Evolutionary conservation across 2,888 invertebrate species (phyloP).

Genomic region (Limenitis camilla): DNA sequence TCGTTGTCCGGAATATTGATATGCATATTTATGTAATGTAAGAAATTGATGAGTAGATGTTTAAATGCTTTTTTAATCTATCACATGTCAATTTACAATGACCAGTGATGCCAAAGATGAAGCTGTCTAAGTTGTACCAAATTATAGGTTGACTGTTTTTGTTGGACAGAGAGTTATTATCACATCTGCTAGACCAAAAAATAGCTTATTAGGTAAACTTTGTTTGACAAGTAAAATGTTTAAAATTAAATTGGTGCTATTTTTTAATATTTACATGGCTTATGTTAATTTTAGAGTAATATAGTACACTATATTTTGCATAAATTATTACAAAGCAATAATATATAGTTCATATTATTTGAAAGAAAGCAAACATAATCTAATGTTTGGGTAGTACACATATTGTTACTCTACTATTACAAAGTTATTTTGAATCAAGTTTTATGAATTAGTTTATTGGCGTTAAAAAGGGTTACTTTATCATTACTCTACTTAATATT

Average conservation of each 20-base stretch:
- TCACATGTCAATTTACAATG: slow-evolving; percentile 44
- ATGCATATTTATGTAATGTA: slow-evolving; percentile 35
- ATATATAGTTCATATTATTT: neutral
- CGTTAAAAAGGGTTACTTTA: too few relatives aligned
- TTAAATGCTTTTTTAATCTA: slow-evolving; percentile 47
- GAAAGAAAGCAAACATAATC: neutral
- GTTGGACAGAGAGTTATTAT: slow-evolving; percentile 9
- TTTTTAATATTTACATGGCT: slow-evolving; percentile 33
- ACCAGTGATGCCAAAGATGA: slow-evolving; percentile 44
- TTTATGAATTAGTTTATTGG: too few relatives aligned
- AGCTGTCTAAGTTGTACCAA: slow-evolving; percentile 14
- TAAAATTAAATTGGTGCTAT: slow-evolving; percentile 61
- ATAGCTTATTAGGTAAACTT: slow-evolving; percentile 25
- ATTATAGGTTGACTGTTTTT: slow-evolving; percentile 16
- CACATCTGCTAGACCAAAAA: slow-evolving; percentile 14
- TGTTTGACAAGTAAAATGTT: slow-evolving; percentile 13
- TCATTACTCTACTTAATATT: too few relatives aligned
- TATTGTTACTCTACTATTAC: too few relatives aligned
- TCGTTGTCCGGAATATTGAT: slow-evolving; percentile 82
- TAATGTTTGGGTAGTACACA: neutral
- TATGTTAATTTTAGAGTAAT: slow-evolving; percentile 14
- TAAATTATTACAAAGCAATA: neutral
- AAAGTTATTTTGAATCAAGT: too few relatives aligned
- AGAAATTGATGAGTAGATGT: slow-evolving; percentile 38
- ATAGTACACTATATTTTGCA: slow-evolving; percentile 1